phyloP scores from a whole-genome alignment of 2,797 vertebrate species.

The Agapornis canus region DNA sequence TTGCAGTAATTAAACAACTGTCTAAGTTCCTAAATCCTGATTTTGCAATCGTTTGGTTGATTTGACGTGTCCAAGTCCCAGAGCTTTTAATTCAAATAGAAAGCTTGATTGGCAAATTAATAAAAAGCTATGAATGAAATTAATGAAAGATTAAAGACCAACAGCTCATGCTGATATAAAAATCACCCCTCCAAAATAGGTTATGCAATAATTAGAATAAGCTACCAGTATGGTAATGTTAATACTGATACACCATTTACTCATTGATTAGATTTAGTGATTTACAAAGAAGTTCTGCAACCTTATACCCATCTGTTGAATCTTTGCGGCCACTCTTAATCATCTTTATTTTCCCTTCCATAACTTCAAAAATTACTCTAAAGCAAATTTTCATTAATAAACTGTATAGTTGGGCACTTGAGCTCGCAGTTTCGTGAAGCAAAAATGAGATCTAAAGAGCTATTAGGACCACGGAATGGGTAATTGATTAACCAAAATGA shows the following conservation, averaged over 20 bases:
- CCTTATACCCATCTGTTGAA: neutral
- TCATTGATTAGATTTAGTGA: slow-evolving; percentile 38
- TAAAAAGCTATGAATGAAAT: slow-evolving; percentile 60
- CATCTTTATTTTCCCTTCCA: slow-evolving; percentile 61
- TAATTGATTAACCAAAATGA: slow-evolving; percentile 44
- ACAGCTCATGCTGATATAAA: slow-evolving; percentile 46
- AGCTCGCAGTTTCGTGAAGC: neutral
- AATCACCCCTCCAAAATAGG: slow-evolving; percentile 44
- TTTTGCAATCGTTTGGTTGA: slow-evolving; percentile 47
- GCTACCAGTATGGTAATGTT: slow-evolving; percentile 31
- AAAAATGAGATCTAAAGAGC: slow-evolving; percentile 34
- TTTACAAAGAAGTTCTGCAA: neutral
- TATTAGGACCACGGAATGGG: slow-evolving; percentile 26
- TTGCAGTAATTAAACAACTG: slow-evolving; percentile 52
- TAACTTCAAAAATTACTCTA: slow-evolving; percentile 23
- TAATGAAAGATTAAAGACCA: slow-evolving; percentile 68
- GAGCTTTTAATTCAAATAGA: slow-evolving; percentile 61
- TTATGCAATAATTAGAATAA: slow-evolving; percentile 52
- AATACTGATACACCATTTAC: slow-evolving; percentile 30
- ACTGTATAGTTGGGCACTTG: neutral
- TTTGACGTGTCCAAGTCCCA: slow-evolving; percentile 44
- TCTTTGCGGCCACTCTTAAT: slow-evolving; percentile 26
- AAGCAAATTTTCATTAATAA: slow-evolving; percentile 19
- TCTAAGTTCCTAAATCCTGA: slow-evolving; percentile 54
- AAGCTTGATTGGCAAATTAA: slow-evolving; percentile 72